Evolutionary conservation across 2,113 vertebrate genomes (phyloP).

Genomic region (Progne subis): DNA sequence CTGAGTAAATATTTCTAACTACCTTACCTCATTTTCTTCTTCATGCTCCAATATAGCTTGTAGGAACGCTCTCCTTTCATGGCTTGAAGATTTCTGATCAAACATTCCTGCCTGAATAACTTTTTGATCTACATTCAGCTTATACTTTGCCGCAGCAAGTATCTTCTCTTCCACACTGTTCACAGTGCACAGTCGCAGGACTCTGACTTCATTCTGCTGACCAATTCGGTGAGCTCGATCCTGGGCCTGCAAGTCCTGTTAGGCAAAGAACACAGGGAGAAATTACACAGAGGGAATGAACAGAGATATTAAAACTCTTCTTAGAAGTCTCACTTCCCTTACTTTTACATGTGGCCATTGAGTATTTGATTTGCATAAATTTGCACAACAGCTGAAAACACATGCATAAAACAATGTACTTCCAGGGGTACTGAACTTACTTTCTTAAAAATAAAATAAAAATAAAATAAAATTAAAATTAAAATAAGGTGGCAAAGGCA

Average conservation of each 20-base stretch:
- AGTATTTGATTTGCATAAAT: not conserved
- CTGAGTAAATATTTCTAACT: not conserved
- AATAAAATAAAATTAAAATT: not conserved
- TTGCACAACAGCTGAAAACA: not conserved
- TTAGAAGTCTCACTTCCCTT: not conserved
- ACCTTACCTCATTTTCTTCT: conserved; percentile 86
- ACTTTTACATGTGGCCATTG: not conserved
- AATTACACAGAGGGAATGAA: not conserved
- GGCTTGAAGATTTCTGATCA: conserved; percentile 90
- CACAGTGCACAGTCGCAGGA: conserved; percentile 86
- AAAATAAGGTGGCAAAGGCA: not conserved
- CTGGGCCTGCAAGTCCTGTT: conserved; percentile 87
- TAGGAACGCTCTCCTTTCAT: conserved; percentile 86
- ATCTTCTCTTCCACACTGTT: conserved; percentile 93
- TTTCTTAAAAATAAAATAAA: not conserved
- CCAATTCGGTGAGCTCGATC: conserved; percentile 89
- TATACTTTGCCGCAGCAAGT: conserved; percentile 88
- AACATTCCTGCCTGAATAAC: conserved; percentile 93
- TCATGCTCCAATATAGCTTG: conserved; percentile 90
- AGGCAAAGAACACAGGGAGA: not conserved
- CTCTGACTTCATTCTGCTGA: conserved; percentile 89
- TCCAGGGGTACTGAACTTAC: fast-evolving
- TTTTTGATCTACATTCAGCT: conserved; percentile 90
- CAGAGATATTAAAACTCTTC: not conserved
- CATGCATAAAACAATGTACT: not conserved